Evolutionary conservation across 2,888 invertebrate species (phyloP).

Genomic region (Autographa pulchrina): DNA sequence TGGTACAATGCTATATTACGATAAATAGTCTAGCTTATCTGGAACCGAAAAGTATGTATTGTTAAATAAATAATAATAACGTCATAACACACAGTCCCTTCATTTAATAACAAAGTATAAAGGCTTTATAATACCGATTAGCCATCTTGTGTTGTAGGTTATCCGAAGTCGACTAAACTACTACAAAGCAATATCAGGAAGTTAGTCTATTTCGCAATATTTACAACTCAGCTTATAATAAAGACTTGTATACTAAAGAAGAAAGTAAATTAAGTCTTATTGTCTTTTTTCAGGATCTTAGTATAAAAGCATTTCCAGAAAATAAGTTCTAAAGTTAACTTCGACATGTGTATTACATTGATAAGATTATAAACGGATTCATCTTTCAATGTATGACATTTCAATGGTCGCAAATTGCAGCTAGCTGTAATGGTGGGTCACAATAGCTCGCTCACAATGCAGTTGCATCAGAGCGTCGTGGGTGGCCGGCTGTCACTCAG

Average conservation of each 20-base stretch:
- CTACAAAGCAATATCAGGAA: no score
- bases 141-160: no score
- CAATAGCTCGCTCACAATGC: slow-evolving; percentile 62
- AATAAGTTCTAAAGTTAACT: neutral
- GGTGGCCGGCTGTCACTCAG: slow-evolving; percentile 85
- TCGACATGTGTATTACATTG: neutral
- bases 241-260: no score
- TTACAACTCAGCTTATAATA: no score
- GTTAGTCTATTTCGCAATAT: no score
- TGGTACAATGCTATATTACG: neutral
- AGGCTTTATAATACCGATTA: no score
- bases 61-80: neutral
- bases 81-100: neutral
- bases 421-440: slow-evolving; percentile 57
- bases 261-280: no score
- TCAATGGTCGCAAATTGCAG: slow-evolving; percentile 69
- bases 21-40: neutral
- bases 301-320: neutral
- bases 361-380: slow-evolving; percentile 46
- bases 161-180: no score
- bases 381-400: slow-evolving; percentile 66
- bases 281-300: neutral
- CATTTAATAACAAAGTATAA: no score
- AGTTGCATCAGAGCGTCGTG: slow-evolving; percentile 77
- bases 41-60: neutral